Percentiles rank a stretch among this genome's conserved stretches.
Evolutionary conservation across 2,797 vertebrate genomes (phyloP).

Genomic region (Apogon talboti): DNA sequence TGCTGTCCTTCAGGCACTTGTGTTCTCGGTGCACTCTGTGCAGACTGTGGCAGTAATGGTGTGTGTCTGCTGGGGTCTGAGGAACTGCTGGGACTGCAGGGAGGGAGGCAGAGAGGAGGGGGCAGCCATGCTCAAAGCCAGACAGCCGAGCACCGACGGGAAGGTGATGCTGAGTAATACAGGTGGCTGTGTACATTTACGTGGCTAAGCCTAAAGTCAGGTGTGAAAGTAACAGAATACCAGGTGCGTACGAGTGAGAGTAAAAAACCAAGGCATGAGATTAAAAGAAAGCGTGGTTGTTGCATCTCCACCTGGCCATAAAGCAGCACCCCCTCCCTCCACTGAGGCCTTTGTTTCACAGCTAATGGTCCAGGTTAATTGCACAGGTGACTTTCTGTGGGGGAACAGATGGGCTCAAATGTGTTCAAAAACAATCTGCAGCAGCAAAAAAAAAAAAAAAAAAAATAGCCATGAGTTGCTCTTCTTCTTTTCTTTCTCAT

Average conservation of each 20-base stretch:
- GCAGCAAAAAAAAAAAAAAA: constrained; percentile 35
- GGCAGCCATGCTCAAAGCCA: constrained; percentile 50
- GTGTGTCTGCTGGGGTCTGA: constrained; percentile 52
- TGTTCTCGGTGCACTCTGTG: constrained; percentile 63
- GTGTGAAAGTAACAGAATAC: constrained; percentile 58
- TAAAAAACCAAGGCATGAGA: constrained; percentile 44
- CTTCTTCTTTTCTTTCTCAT: constrained; percentile 48
- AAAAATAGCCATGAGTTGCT: constrained; percentile 29
- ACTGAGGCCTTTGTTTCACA: constrained; percentile 76
- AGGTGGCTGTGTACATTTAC: constrained; percentile 55
- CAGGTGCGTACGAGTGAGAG: constrained; percentile 60
- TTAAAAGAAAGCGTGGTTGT: constrained; percentile 66
- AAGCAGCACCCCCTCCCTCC: constrained; percentile 58
- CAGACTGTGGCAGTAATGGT: constrained; percentile 70
- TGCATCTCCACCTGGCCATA: constrained; percentile 74
- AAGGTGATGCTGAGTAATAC: constrained; percentile 45
- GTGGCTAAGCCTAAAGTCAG: constrained; percentile 53
- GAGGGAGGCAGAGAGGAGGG: constrained; percentile 31
- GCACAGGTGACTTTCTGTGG: constrained; percentile 82
- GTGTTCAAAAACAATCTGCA: constrained; percentile 80
- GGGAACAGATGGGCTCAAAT: constrained; percentile 84
- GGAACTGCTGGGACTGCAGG: constrained; percentile 50
- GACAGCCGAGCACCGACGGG: constrained; percentile 31
- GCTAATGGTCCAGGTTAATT: constrained; percentile 85
- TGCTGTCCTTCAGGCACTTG: constrained; percentile 66